Percentiles rank a stretch among this genome's conserved stretches.
These are phyloP conservation scores for Barbus barbus DNA, from an alignment of 2,113 vertebrate genomes.

Conservation along the genomic window DNA sequence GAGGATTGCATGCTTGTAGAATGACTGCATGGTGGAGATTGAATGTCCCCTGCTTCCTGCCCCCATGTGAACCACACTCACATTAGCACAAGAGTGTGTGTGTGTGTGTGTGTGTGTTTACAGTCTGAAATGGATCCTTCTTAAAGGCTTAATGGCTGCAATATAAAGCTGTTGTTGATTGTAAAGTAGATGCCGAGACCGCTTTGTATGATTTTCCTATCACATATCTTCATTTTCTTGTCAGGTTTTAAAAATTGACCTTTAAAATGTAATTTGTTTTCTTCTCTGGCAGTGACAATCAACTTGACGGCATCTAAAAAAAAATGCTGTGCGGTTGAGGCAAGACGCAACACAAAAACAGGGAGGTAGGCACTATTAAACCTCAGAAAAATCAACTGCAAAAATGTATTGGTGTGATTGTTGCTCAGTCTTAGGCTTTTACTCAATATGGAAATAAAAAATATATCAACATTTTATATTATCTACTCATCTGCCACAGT, in stretches of 20 bases:
- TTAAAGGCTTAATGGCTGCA: constrained; percentile 28
- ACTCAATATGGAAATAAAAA: not conserved
- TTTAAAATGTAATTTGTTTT: not conserved
- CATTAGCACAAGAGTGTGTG: not conserved
- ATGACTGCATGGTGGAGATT: not conserved
- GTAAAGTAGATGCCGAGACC: not conserved
- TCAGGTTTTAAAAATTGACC: not conserved
- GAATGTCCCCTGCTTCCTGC: not conserved
- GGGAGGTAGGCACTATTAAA: not conserved
- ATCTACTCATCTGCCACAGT: not conserved
- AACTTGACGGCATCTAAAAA: not conserved
- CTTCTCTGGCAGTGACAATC: not conserved
- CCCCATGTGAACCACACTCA: not conserved
- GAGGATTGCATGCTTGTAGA: constrained; percentile 1
- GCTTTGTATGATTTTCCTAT: not conserved
- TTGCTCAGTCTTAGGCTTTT: not conserved
- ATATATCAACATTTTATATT: not conserved
- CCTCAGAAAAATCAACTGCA: not conserved
- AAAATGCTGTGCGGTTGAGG: not conserved
- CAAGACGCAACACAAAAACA: not conserved
- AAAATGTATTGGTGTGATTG: not conserved
- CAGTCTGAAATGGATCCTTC: constrained; percentile 39
- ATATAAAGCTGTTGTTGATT: constrained; percentile 28
- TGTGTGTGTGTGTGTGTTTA: not conserved
- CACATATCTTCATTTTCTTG: not conserved